Conservation (phyloP, 2,888 invertebrate species). For the Scrobipalpa atriplicella region DNA sequence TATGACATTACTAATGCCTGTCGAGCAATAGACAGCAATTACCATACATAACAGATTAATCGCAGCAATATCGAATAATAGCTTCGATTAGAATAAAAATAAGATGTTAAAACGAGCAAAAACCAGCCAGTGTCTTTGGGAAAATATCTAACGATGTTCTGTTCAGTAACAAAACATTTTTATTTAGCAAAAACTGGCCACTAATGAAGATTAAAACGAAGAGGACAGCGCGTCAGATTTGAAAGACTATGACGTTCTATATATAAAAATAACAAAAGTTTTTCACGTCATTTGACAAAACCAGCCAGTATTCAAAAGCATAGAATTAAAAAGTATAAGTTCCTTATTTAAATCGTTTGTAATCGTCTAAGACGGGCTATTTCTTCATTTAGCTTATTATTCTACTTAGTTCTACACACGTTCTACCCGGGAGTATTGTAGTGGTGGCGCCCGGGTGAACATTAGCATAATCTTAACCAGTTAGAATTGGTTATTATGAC, state of each 20-base stretch:
- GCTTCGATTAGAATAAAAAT: constrained; percentile 47
- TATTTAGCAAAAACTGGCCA: not conserved
- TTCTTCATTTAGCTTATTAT: constrained; percentile 26
- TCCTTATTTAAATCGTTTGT: not conserved
- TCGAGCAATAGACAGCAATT: constrained; percentile 55
- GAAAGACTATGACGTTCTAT: not conserved
- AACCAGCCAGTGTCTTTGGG: not conserved
- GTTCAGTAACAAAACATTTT: not conserved
- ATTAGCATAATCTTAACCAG: constrained; percentile 64
- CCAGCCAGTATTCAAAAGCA: too few species aligned
- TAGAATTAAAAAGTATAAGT: too few species aligned
- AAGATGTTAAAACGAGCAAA: not conserved
- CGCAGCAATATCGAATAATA: constrained; percentile 55
- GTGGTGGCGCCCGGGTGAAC: constrained; percentile 36
- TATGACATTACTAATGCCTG: constrained; percentile 54
- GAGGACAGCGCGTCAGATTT: not conserved
- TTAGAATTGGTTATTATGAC: constrained; percentile 42
- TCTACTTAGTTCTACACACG: constrained; percentile 21
- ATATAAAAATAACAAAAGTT: not conserved
- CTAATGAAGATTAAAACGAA: not conserved
- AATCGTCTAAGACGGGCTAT: constrained; percentile 10
- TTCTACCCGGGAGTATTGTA: constrained; percentile 33
- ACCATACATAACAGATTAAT: constrained; percentile 44
- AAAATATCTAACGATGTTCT: not conserved
- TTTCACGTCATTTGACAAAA: not conserved